Base-by-base conservation (phyloP, 2,797 vertebrate genomes). In the Babyrousa celebensis region DNA sequence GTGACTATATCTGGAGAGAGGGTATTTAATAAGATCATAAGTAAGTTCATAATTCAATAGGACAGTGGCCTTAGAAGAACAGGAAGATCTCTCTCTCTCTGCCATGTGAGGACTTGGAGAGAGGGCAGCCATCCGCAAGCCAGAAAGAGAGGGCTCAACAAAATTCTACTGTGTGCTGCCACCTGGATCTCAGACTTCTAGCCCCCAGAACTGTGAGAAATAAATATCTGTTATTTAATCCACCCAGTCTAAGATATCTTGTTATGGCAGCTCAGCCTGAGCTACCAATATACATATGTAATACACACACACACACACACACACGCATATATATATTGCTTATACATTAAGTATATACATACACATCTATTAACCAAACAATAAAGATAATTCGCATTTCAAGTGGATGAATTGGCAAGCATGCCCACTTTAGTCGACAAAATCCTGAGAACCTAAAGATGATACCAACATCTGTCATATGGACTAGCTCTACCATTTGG, bases 371-470 rank as follows among this genome's bases (percentile, higher is more conserved):
- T 70, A 89, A 40, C 68, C 88, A 84, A 71, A 62, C 21, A 75
- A 58, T 20, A 79, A 40, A 82, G 80, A 72, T 79, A 16, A 70
- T 79, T 67, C 82, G 12, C 6, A 67, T 67, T 56, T 60, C 83
- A 71, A 71, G 21, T 63, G 18, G 92, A 92, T 83, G 56, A 72
- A 68, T 74, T 85, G 82, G 40, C n/a, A 83, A 95, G 18, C 68
- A 96, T 32, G 17, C 6, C 18, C 10, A 79, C 21, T 70, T 91
- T 79, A 67, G 17, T 93, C 15, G 52, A 80, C 16, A 36, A 71
- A 96, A 52, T 92, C 4, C 29, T 75, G 15, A 94, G 93, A 84
- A 77, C 25, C 85, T 72, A 94, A 96, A 79, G 25, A 91, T 78
- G 63, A 89, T 75, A 58, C 14, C 25, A 74, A 27, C 9, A 60